These are phyloP conservation scores for Halotydeus destructor DNA, from an alignment of 1,140 invertebrate species.

Conservation along the genomic window DNA sequence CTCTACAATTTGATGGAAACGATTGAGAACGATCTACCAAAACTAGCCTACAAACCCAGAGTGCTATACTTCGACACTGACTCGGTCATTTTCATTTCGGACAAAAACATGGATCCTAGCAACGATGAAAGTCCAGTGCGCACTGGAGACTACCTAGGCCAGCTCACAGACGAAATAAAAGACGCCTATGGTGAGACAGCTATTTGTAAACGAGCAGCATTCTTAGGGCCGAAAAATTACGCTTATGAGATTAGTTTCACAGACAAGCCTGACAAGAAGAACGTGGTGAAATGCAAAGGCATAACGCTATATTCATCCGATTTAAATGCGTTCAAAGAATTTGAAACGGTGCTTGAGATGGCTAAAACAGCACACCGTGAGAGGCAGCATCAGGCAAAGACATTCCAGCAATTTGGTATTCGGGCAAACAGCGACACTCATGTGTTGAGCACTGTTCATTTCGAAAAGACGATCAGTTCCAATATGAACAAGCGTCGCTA, in stretches of 20 bases:
- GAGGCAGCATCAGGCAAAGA: no score
- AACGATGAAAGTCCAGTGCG: background rate
- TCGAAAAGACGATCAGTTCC: no score
- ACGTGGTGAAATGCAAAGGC: background rate
- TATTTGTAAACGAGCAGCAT: background rate
- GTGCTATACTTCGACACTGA: slow-evolving; percentile 4
- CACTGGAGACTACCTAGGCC: slow-evolving; percentile 2
- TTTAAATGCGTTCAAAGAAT: no score
- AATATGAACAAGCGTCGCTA: no score
- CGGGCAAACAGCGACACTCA: background rate
- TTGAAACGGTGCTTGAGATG: no score
- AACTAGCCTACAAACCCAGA: slow-evolving; percentile 19
- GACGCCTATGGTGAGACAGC: background rate
- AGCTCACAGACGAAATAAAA: slow-evolving; percentile 6
- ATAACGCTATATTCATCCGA: no score
- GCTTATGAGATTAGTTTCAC: slow-evolving; percentile 2
- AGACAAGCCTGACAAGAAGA: background rate
- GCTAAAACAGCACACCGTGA: no score
- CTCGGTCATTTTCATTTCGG: background rate
- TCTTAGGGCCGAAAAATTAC: slow-evolving; percentile 7
- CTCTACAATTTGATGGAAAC: background rate
- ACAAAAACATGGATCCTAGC: background rate
- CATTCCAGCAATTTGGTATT: background rate
- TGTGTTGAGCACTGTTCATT: background rate
- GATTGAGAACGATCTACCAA: slow-evolving; percentile 2